These are phyloP conservation scores for Triplophysa siluroides DNA, from an alignment of 2,113 vertebrate species.

Conservation along the genomic window DNA sequence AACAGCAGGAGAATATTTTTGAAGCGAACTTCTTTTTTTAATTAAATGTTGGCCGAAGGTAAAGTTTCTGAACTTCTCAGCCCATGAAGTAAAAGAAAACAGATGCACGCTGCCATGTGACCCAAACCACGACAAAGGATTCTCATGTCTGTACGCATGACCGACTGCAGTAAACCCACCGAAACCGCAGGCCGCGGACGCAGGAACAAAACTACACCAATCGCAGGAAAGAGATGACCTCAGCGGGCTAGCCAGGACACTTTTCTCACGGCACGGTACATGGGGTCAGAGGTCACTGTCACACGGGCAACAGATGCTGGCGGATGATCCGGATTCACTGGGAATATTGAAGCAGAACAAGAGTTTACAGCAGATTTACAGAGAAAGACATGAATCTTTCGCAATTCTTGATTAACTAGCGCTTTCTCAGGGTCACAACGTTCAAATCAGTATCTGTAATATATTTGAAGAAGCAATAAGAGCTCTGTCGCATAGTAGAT, in stretches of 20 bases:
- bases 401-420: background rate
- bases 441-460: background rate
- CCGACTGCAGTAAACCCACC: slow-evolving; percentile 60
- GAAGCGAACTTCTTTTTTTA: slow-evolving; percentile 65
- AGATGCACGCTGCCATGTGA: slow-evolving; percentile 50
- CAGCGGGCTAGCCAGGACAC: slow-evolving; percentile 9
- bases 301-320: background rate
- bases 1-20: slow-evolving; percentile 58
- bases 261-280: slow-evolving; percentile 30
- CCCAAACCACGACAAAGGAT: slow-evolving; percentile 60
- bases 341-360: background rate
- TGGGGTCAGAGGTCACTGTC: slow-evolving; percentile 43
- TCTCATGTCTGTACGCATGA: slow-evolving; percentile 62
- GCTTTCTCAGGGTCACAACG: background rate
- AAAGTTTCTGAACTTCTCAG: slow-evolving; percentile 59
- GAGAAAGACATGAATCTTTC: slow-evolving; percentile 16
- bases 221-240: slow-evolving; percentile 20
- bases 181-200: slow-evolving; percentile 62
- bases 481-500: slow-evolving; percentile 37
- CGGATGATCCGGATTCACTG: background rate
- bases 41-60: slow-evolving; percentile 61
- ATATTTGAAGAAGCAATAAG: slow-evolving; percentile 47
- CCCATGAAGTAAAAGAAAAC: slow-evolving; percentile 60
- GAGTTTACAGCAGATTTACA: background rate
- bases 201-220: slow-evolving; percentile 65